phyloP scores from a whole-genome alignment of 2,113 vertebrate species.

The Pterocles burchelli region DNA sequence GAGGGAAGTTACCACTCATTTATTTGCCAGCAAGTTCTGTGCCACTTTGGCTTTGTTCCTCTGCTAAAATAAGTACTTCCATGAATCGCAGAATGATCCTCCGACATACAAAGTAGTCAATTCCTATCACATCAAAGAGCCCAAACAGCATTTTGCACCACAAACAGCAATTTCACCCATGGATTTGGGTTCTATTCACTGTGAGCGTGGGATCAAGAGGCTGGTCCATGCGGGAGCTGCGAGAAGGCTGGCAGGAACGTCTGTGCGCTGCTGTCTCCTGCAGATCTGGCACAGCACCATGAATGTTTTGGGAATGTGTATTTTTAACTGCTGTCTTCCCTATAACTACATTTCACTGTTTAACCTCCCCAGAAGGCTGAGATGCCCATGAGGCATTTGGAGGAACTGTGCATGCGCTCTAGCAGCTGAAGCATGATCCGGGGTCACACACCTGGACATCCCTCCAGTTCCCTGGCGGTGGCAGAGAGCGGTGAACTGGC shows the following conservation, averaged over 20 bases:
- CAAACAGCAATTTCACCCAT: background rate
- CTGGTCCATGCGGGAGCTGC: background rate
- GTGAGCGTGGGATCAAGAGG: background rate
- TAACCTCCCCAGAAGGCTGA: background rate
- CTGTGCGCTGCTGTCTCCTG: background rate
- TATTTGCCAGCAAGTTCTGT: background rate
- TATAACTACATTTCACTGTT: background rate
- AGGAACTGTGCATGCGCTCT: fast-evolving
- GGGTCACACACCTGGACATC: background rate
- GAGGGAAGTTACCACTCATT: background rate
- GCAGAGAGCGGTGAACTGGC: fast-evolving
- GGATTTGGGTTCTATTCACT: background rate
- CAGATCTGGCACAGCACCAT: background rate
- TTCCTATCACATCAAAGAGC: background rate
- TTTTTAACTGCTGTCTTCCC: background rate
- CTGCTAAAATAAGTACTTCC: background rate
- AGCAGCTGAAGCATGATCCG: background rate
- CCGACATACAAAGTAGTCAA: background rate
- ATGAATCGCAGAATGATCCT: background rate
- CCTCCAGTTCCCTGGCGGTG: fast-evolving
- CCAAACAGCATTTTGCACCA: background rate
- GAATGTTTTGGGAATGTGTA: background rate
- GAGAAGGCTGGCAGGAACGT: background rate
- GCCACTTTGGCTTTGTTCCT: background rate
- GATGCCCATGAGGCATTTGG: background rate